These are phyloP conservation scores for Lagopus muta DNA, from an alignment of 2,113 vertebrate genomes.

Conservation along the genomic window DNA sequence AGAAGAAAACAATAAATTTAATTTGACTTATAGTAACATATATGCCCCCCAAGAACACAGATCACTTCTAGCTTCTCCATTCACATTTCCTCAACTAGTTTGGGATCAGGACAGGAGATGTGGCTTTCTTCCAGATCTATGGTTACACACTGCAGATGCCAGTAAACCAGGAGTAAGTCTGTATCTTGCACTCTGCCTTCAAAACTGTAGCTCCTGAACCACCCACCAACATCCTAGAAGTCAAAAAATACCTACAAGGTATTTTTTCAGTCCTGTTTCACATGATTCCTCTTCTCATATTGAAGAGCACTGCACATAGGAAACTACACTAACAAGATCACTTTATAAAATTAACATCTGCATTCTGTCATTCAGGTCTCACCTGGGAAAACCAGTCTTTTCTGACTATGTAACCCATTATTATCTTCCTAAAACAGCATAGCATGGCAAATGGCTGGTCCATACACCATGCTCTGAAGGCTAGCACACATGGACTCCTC, in stretches of 20 bases:
- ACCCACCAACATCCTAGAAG: background rate
- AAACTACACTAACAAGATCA: fast-evolving
- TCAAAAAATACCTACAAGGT: background rate
- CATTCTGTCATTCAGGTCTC: background rate
- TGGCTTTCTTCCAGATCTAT: background rate
- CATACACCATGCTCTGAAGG: background rate
- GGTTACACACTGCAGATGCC: background rate
- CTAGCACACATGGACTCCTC: background rate
- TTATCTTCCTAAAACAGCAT: background rate
- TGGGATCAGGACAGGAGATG: background rate
- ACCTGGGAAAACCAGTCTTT: background rate
- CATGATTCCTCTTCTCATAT: background rate
- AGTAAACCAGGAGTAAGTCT: background rate
- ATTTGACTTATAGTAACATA: background rate
- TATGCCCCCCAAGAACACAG: background rate
- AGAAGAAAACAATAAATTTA: background rate
- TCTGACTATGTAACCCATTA: background rate
- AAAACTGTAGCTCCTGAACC: background rate
- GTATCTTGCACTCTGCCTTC: background rate
- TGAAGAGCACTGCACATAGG: fast-evolving
- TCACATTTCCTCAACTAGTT: background rate
- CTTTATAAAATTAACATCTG: background rate
- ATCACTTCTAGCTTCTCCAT: background rate
- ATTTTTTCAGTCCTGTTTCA: background rate
- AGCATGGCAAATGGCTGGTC: background rate